Evolutionary conservation across 2,888 invertebrate genomes (phyloP), one percentile per base, ranked within the genome.

Genomic region (Nymphalis polychloros): DNA sequence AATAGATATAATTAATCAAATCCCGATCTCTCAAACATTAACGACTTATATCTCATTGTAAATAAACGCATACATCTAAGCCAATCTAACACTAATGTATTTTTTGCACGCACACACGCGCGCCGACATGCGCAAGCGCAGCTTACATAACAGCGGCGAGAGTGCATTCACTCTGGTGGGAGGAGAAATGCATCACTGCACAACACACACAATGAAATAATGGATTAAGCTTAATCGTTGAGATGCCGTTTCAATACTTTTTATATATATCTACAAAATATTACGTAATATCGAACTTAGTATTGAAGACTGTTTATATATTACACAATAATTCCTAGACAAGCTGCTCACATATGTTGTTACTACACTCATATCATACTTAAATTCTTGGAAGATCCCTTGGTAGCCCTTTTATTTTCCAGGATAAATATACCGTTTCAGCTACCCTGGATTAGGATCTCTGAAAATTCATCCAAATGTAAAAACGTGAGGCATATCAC

Each of bases 121-220:
- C 64, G 68, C 72, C 27, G 50, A 76, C 76, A 78, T 81, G 83
- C 75, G 79, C 75, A 79, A 74, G 81, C 78, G 75, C 76, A 79
- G 81, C 82, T 90, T 90, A 89, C 86, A 83, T 89, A 90, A 90
- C 84, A 80, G 72, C 73, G 80, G 84, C 87, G 87, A 88, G 90
- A 90, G 91, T 90, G 90, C 91, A 89, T 90, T 90, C 87, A 90
- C 90, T 89, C 57, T 35, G 66, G 69, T 70, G 73, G 78, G 72
- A 66, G 75, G 71, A 72, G 75, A 75, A 76, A 76, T 77, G 89
- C 88, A 88, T 78, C 85, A 86, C 77, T 85, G 86, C 86, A 83
- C 82, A 55, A 70, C 72, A 64, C 73, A 72, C 71, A 70, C 73
- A 67, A 49, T 47, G 48, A 64, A 63, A 65, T 63, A 68, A 68